Evolutionary conservation across 2,797 vertebrate genomes (phyloP), one percentile per base, ranked within the genome.

Genomic region (Enteromius radiatus): DNA sequence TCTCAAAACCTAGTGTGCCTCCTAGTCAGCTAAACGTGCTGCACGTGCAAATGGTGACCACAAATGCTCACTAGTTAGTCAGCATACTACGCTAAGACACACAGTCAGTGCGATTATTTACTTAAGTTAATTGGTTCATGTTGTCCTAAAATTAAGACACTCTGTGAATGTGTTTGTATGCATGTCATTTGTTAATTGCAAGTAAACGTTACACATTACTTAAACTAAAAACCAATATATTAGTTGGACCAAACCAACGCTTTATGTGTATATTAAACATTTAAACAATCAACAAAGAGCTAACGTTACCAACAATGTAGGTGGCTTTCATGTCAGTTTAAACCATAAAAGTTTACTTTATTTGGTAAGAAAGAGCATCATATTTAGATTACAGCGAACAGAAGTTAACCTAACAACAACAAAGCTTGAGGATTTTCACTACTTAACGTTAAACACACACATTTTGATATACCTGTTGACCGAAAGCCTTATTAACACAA

Each of bases 381-480:
- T 36, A 26, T 47, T 26, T 41, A 36, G 54, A 59, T 63, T 23
- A 47, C 47, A 45, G 28, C 17, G 65, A 26, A 31, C 23, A 56
- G 31, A 41, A 69, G 65, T 69, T 59, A 80, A 41, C n/a, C 14
- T 15, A 52, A 67, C 31, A 26, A 21, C 21, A 36, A 52, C 23
- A 69, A 80, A 31, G 49, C 78, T 45, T 45, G 10, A 36, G 26
- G 36, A 59, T 56, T 56, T 63, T 5, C 1, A 47, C 12, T 23
- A 26, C 52, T 73, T 68, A 11, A 70, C 41, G 11, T 12, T 43
- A 36, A 23, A 61, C 10, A 47, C 10, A 45, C 68, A 80, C 0
- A 33, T 70, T 69, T 41, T 59, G 15, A 59, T 61, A 61, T 17
- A 80, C 65, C 65, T 70, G 23, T 69, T 5, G 33, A 71, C 12